Evolutionary conservation across 1,140 invertebrate species (phyloP).

Genomic region (Ceratina calcarata): DNA sequence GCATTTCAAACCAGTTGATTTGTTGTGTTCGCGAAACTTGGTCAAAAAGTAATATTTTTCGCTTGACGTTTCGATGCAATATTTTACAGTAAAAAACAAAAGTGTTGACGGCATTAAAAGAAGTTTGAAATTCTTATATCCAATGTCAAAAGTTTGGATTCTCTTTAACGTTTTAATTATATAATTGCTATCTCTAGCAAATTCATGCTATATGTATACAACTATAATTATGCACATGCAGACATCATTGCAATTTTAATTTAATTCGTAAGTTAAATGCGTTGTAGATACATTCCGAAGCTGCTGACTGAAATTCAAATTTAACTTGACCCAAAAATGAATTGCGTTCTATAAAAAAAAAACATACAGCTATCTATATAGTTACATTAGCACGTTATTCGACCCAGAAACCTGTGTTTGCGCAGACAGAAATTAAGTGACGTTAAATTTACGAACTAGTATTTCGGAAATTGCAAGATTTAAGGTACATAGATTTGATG

Average conservation of each 20-base stretch:
- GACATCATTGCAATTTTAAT: background rate
- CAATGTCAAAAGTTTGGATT: too few relatives aligned
- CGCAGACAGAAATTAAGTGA: conserved; percentile 24
- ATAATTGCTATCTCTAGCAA: background rate
- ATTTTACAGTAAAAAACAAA: background rate
- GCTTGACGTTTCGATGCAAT: background rate
- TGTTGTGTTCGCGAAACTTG: background rate
- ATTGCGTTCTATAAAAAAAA: background rate
- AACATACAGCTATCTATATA: background rate
- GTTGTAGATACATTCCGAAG: background rate
- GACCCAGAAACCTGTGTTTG: conserved; percentile 6
- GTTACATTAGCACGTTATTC: background rate
- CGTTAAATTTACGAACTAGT: conserved; percentile 13
- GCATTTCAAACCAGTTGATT: background rate
- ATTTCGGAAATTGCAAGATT: background rate
- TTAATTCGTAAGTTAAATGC: too few relatives aligned
- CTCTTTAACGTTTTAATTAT: background rate
- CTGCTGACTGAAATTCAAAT: background rate
- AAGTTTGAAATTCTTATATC: background rate
- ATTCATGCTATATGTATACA: too few relatives aligned
- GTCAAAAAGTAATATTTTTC: background rate
- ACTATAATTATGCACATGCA: background rate
- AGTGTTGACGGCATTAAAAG: background rate
- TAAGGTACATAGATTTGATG: too few relatives aligned
- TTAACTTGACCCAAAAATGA: background rate